Base-by-base conservation (phyloP, 1,140 invertebrate genomes). In the Drosophila carrolli region DNA sequence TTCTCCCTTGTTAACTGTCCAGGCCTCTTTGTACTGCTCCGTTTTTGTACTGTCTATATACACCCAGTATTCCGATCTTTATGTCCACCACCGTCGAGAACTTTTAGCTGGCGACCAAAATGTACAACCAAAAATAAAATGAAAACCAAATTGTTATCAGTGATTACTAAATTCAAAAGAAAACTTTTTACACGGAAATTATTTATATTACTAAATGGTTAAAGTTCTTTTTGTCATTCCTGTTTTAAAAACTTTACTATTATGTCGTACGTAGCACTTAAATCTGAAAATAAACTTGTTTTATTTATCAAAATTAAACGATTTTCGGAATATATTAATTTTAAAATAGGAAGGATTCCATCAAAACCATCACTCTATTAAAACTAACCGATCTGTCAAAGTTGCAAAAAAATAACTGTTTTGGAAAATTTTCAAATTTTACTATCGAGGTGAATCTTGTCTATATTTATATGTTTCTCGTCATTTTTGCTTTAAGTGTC, bases 101-200 rank as follows among this genome's bases (percentile, higher is more conserved):
- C 48, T 51, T 51, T 41, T 27, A 27, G 29, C 29, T 41, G 43
- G 65, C 38, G 19, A 68, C 47, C 65, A 43, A 68, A 68, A 43
- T 53, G 46, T 68, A 23, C 29, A 51, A 66, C 47, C 65, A 68
- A 68, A 68, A 68, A 66, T 66, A 68, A 66, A 68, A 43, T 56
- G 5, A 4, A 65, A 37, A 51, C 46, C 47, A 54, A 66, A 68
- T 53, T 66, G 65, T 66, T 53, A 41, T 68, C 61, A 68, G 65
- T 40, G 43, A 48, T 59, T 8, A 35, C 7, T 38, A 54, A 59
- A 23, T 16, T 4, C 0, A 10, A 51, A 35, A 10, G n/a, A 35
- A 16, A 50, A 35, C 16, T 37, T 59, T 13, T 4, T 29, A 0
- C 2, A 13, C 23, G 16, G n/a, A 43, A 29, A 16, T 6, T 35